Evolutionary conservation across 2,113 vertebrate genomes (phyloP).

Genomic region (Sander lucioperca): DNA sequence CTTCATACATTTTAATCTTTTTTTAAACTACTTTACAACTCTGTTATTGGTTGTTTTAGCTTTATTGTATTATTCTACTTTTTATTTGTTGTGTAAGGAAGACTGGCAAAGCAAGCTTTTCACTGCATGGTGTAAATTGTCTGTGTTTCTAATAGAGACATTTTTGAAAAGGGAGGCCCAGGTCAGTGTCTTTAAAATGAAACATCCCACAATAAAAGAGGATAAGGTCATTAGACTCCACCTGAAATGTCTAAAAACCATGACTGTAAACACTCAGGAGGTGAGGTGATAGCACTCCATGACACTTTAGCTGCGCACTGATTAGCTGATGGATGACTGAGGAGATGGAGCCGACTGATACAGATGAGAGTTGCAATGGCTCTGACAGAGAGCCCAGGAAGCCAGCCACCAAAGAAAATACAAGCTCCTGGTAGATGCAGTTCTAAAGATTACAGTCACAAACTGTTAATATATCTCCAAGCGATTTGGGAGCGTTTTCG

Average conservation of each 20-base stretch:
- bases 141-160: too few relatives aligned
- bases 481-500: neutral
- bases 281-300: neutral
- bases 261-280: too few relatives aligned
- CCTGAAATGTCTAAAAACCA: neutral
- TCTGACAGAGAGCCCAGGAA: constrained; percentile 42
- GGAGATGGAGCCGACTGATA: constrained; percentile 66
- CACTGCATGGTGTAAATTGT: too few relatives aligned
- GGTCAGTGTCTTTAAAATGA: constrained; percentile 6
- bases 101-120: too few relatives aligned
- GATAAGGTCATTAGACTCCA: neutral
- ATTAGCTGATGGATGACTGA: constrained; percentile 71
- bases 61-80: too few relatives aligned
- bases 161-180: neutral
- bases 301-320: constrained; percentile 43
- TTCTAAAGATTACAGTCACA: constrained; percentile 3
- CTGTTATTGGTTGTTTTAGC: too few relatives aligned
- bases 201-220: neutral
- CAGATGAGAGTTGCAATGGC: constrained; percentile 66
- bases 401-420: constrained; percentile 14
- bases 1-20: too few relatives aligned
- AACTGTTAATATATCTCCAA: neutral
- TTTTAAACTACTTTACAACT: too few relatives aligned
- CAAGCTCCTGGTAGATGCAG: neutral
- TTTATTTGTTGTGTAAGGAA: too few relatives aligned